A percentile compares a stretch with the other conserved stretches of the same genome.
Conservation (phyloP, 1,140 invertebrate genomes). For the Achatina immaculata region DNA sequence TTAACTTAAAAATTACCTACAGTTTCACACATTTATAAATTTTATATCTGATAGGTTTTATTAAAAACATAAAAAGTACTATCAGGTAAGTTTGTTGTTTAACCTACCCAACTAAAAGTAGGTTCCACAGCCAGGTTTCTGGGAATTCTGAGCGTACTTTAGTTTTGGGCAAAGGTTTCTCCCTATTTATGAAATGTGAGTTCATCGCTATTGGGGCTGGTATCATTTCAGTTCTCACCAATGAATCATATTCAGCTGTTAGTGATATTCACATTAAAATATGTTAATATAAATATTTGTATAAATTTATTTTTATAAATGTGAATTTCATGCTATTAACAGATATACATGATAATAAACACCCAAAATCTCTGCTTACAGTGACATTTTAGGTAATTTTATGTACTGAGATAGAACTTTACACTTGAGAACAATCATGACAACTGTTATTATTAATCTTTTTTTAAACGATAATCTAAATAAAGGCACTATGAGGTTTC, state of each 20-base stretch:
- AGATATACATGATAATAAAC: neutral
- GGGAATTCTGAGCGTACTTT: conserved; percentile 77
- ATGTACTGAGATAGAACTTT: too few relatives aligned
- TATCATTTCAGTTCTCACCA: neutral
- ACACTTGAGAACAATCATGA: too few relatives aligned
- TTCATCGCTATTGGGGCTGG: neutral
- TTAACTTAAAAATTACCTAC: conserved; percentile 17
- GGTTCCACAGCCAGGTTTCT: conserved; percentile 80
- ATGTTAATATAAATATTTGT: neutral
- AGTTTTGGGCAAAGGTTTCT: neutral
- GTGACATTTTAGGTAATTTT: neutral
- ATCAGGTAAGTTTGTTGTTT: neutral
- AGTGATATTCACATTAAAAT: neutral
- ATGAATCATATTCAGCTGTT: neutral
- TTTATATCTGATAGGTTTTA: too few relatives aligned
- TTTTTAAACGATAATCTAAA: too few relatives aligned
- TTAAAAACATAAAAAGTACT: too few relatives aligned
- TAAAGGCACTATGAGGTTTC: too few relatives aligned
- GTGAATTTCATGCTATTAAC: neutral
- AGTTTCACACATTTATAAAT: too few relatives aligned
- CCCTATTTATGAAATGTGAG: neutral
- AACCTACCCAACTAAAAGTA: conserved; percentile 73
- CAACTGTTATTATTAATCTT: too few relatives aligned
- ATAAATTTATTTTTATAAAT: neutral
- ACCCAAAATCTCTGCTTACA: neutral